Base-by-base conservation (phyloP, 2,797 vertebrate species). In the Urophycis tenuis region DNA sequence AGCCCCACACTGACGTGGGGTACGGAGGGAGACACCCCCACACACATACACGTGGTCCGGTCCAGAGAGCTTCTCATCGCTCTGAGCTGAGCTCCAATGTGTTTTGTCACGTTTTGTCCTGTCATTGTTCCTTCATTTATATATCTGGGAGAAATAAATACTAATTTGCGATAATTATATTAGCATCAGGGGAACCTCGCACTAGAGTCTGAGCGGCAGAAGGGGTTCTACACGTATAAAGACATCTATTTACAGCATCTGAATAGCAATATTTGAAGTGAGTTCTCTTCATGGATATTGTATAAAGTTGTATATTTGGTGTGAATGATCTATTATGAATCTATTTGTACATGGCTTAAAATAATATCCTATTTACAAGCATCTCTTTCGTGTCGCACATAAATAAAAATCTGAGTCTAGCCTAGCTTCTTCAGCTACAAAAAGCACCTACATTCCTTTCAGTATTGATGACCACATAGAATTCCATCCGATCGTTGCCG, bases 301-400 rank as follows among this genome's bases (percentile, higher is more conserved):
- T 76, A 72, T 80, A 70, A 53, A 74, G 70, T 67, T 9, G 30
- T 53, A 36, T 32, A 75, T 71, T 71, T n/a, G 7, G 2, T 67
- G 29, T 67, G 60, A 12, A 29, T 49, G 75, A 45, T 79, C 17
- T 35, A 53, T 49, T 75, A 72, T 7, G 14, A 67, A n/a, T 32
- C n/a, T 74, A 67, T 49, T 79, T 33, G 73, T 74, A 31, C 33
- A 41, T 69, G 71, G 33, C 67, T 3, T 0, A 74, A 78, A 45
- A 72, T 17, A 67, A 81, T 71, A 41, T 15, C 82, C 2, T 85
- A 84, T 81, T 82, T 83, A 84, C 81, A 89, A 22, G 9, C 11
- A 11, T 71, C 53, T 82, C 35, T 74, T 17, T 75, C 35, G 70
- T 72, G 67, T 73, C 29, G 75, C 45, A 53, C 11, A 53, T 49